Percentiles rank a stretch among this genome's conserved stretches.
Evolutionary conservation across 2,113 vertebrate species (phyloP).

Genomic region (Mus musculus): DNA sequence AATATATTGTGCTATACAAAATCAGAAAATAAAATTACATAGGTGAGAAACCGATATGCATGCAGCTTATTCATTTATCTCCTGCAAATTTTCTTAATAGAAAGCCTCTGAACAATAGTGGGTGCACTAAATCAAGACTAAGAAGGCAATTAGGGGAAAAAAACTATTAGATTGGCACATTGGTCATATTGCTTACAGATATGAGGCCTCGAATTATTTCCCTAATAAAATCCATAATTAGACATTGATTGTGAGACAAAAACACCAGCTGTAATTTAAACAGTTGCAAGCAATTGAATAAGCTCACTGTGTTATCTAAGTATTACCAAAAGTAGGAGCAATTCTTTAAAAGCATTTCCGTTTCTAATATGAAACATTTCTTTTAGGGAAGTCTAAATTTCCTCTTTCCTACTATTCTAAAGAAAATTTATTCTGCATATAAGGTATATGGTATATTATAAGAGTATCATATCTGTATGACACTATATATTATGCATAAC

Average conservation of each 20-base stretch:
- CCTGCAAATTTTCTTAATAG: background rate
- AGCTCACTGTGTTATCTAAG: slow-evolving; percentile 26
- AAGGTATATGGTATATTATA: background rate
- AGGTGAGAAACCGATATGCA: background rate
- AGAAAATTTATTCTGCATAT: background rate
- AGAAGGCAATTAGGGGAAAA: slow-evolving; percentile 50
- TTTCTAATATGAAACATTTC: slow-evolving; percentile 38
- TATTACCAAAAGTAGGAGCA: slow-evolving; percentile 36
- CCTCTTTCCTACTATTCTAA: background rate
- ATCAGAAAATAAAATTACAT: slow-evolving; percentile 14
- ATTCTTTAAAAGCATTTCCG: background rate
- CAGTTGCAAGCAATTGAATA: background rate
- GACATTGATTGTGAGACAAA: slow-evolving; percentile 79
- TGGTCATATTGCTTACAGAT: slow-evolving; percentile 41
- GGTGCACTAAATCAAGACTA: slow-evolving; percentile 46
- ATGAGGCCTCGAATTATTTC: slow-evolving; percentile 76
- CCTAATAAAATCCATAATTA: slow-evolving; percentile 83
- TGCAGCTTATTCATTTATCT: background rate
- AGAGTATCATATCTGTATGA: background rate
- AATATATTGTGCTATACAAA: background rate
- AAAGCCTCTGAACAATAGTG: slow-evolving; percentile 46
- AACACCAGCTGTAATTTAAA: slow-evolving; percentile 54
- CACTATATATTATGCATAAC: background rate
- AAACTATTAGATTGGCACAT: background rate
- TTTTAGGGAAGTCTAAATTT: background rate